Base-by-base conservation (phyloP, 2,113 vertebrate species). In the Rhinichthys klamathensis region DNA sequence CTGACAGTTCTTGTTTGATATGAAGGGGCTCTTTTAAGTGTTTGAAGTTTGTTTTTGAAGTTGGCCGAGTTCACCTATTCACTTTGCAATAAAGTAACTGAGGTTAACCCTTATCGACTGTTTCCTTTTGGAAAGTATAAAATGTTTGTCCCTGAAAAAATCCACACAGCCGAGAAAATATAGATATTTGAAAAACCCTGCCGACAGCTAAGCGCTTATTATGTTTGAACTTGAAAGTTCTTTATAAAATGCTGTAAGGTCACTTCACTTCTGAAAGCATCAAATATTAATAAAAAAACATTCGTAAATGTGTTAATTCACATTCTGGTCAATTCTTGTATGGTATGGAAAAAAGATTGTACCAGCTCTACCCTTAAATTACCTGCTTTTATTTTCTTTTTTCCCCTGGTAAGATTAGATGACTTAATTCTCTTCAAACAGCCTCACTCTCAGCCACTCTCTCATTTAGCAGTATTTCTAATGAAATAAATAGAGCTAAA, bases 41-140 rank as follows among this genome's bases (percentile, higher is more conserved):
- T 84, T 88, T 88, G 82, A 86, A 80, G 81, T 83, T 54, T 27
- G 44, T 25, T 75, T 88, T 83, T 85, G 67, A 85, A 84, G 84
- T 72, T 25, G 30, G 67, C 49, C 16, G 46, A 85, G 69, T 86
- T 83, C 65, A 72, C 70, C 58, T 63, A 63, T 61, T 82, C 58
- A 75, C 27, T 82, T 86, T 74, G 27, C 69, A 70, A 72, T 73
- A 85, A 80, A 84, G 81, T 49, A 79, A 51, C 69, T n/a, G 49
- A 78, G 49, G 58, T 74, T 35, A 73, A 86, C 82, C 27, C 81
- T 83, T 56, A 69, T 80, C n/a, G 79, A 70, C 81, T 35, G 44
- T 60, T 83, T 78, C 6, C 27, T 46, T 60, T 79, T 58, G 60
- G 51, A 85, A 78, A 72, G 75, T 54, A 54, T 76, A 23, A 32